Evolutionary conservation across 2,888 invertebrate species (phyloP).

Genomic region (Coronaproctus castanopsis): DNA sequence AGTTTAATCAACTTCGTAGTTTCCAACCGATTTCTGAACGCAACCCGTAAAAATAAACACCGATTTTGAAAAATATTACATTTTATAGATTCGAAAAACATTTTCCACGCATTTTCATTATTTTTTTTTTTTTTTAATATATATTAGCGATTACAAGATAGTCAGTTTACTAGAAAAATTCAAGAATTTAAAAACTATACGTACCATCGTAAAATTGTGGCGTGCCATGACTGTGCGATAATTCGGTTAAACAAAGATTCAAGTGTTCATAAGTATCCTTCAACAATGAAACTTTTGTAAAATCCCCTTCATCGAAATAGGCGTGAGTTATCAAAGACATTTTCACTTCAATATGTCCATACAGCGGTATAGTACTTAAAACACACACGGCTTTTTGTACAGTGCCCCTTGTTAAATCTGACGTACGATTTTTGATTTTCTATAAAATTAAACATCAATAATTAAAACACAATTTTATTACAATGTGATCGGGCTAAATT

Average conservation of each 20-base stretch:
- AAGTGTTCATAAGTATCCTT: conserved; percentile 83
- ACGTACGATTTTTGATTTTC: conserved; percentile 77
- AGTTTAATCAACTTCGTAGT: too few relatives aligned
- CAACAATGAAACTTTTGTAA: conserved; percentile 64
- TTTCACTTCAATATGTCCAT: conserved; percentile 82
- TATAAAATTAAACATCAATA: conserved; percentile 31
- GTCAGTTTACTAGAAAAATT: too few relatives aligned
- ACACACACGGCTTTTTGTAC: conserved; percentile 98
- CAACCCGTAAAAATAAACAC: too few relatives aligned
- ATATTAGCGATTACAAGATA: too few relatives aligned
- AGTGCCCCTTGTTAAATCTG: conserved; percentile 89
- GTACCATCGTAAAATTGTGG: conserved; percentile 51
- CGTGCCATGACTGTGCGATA: conserved; percentile 25
- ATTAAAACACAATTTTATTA: background rate
- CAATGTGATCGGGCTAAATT: background rate
- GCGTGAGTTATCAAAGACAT: conserved; percentile 89
- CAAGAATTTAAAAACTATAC: too few relatives aligned
- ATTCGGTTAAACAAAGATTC: conserved; percentile 52
- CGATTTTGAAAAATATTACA: too few relatives aligned
- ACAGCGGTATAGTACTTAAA: conserved; percentile 70
- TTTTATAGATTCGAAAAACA: too few relatives aligned
- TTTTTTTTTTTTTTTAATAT: too few relatives aligned
- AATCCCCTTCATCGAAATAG: conserved; percentile 89
- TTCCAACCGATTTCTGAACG: too few relatives aligned
- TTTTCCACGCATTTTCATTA: too few relatives aligned